Percentiles rank a stretch among this genome's conserved stretches.
These are phyloP conservation scores for Dendrolimus punctatus DNA, from an alignment of 1,140 invertebrate genomes.

Conservation along the genomic window DNA sequence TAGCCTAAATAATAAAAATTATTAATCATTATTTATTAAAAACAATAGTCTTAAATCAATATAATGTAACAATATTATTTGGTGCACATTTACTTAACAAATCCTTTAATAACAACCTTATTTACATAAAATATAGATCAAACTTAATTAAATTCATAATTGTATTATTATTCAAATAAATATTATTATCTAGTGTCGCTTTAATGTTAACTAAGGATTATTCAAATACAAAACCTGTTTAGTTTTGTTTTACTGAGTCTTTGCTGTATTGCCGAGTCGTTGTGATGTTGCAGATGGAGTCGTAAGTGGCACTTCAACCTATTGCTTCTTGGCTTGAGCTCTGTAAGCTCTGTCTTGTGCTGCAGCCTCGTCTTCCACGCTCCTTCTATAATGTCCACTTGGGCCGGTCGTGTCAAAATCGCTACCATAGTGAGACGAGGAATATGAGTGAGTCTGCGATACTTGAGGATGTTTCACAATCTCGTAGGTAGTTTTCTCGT, in stretches of 20 bases:
- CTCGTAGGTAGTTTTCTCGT: conserved; percentile 87
- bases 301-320: conserved; percentile 35
- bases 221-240: conserved; percentile 23
- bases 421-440: conserved; percentile 79
- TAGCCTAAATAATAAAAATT: conserved; percentile 43
- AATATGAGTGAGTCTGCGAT: conserved; percentile 83
- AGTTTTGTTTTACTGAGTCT: conserved; percentile 19
- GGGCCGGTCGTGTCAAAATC: conserved; percentile 73
- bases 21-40: conserved; percentile 14
- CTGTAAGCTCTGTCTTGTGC: conserved; percentile 74
- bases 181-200: conserved; percentile 32
- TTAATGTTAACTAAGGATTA: conserved; percentile 21
- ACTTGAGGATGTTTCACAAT: conserved; percentile 89
- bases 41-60: conserved; percentile 18
- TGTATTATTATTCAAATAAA: conserved; percentile 12
- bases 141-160: background rate
- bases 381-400: conserved; percentile 75
- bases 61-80: conserved; percentile 25
- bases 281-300: conserved; percentile 49
- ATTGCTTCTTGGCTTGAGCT: conserved; percentile 63
- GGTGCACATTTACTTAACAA: conserved; percentile 30
- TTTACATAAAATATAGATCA: conserved; percentile 24
- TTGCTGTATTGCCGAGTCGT: conserved; percentile 35
- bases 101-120: conserved; percentile 20
- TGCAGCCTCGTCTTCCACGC: conserved; percentile 73